Conservation (phyloP, 2,888 invertebrate species). For the Arrhopalites spinosus region DNA sequence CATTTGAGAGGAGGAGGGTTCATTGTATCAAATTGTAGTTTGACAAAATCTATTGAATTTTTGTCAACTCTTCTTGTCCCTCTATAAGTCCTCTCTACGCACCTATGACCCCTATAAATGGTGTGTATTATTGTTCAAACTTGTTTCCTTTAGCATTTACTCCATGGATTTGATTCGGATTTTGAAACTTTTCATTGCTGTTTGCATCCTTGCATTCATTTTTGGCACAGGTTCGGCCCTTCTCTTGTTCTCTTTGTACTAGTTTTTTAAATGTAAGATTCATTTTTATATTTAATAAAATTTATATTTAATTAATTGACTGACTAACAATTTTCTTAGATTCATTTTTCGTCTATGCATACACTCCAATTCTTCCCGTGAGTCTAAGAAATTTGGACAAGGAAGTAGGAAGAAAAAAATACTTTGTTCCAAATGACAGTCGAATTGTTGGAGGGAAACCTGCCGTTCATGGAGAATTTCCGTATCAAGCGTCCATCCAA, state of each 20-base stretch:
- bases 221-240: constrained; percentile 16
- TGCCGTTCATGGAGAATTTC: constrained; percentile 41
- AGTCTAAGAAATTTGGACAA: neutral
- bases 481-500: constrained; percentile 51
- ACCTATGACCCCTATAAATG: neutral
- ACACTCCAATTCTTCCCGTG: neutral
- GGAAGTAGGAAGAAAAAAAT: neutral
- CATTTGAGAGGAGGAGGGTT: neutral
- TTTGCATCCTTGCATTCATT: constrained; percentile 25
- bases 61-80: no score
- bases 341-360: constrained; percentile 19
- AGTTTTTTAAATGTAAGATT: neutral
- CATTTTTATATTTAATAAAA: neutral
- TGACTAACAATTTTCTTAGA: constrained; percentile 30
- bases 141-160: no score
- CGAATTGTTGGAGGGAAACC: constrained; percentile 51
- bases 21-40: no score
- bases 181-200: constrained; percentile 19
- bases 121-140: no score
- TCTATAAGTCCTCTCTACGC: no score
- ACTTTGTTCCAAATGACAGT: constrained; percentile 34
- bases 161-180: constrained; percentile 32
- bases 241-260: neutral
- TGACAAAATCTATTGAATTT: no score
- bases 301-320: no score